Evolutionary conservation across 2,797 vertebrate species (phyloP).

Genomic region (Phoeniculus purpureus): DNA sequence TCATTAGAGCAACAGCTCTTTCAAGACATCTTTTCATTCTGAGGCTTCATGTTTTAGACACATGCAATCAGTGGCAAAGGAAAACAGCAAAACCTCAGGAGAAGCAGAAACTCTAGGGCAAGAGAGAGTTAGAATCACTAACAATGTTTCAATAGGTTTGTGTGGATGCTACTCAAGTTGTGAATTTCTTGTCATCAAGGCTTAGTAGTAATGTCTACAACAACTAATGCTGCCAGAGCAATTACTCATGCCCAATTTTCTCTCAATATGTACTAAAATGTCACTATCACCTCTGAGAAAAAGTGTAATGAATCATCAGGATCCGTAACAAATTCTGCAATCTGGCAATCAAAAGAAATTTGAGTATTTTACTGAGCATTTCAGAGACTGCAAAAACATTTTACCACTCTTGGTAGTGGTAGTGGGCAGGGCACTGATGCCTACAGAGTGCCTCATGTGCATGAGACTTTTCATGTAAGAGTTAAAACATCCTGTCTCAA

Average conservation of each 20-base stretch:
- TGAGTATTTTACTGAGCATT: background rate
- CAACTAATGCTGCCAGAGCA: background rate
- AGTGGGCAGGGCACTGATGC: background rate
- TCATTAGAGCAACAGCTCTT: background rate
- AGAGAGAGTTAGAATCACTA: background rate
- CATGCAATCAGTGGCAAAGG: background rate
- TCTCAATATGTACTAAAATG: background rate
- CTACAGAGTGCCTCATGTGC: background rate
- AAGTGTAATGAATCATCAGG: background rate
- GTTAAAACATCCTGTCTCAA: background rate
- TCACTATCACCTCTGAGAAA: slow-evolving; percentile 3
- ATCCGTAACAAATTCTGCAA: background rate
- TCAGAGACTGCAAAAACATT: background rate
- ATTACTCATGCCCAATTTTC: slow-evolving; percentile 44
- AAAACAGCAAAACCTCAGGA: slow-evolving; percentile 11
- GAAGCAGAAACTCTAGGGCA: background rate
- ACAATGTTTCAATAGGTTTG: background rate
- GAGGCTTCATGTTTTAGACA: background rate
- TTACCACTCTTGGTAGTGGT: background rate
- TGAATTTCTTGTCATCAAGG: background rate
- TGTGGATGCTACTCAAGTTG: background rate
- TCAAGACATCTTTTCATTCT: slow-evolving; percentile 5
- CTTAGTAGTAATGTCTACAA: background rate
- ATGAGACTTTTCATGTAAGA: background rate
- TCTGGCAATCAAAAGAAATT: background rate